Base-by-base conservation (phyloP, 2,113 vertebrate species). In the Vimba vimba region DNA sequence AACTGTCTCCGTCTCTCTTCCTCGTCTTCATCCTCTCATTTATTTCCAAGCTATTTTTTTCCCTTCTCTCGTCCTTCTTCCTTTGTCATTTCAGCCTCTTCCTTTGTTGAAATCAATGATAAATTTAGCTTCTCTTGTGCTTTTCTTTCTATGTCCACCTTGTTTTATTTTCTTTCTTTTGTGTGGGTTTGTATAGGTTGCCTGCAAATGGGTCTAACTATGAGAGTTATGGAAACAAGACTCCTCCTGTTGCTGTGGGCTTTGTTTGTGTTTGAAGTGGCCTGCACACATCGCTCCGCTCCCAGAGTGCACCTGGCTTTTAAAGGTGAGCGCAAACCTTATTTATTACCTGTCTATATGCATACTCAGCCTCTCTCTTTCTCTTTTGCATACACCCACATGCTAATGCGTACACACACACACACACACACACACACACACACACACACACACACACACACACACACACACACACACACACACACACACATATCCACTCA, bases 231-330 rank as follows among this genome's bases (percentile, higher is more conserved):
- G 90, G 90, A 91, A 90, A 88, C 89, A 85, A 90, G 85, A 36
- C 90, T 94, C 84, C 91, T 95, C 86, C 91, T 95, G 88, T 90
- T 94, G 88, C 92, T 95, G 89, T 90, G 94, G 90, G 92, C 91
- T 88, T 52, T 93, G 1, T 94, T 93, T 91, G 91, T 95, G 91
- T 93, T 90, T 76, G 82, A 88, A 89, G 89, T 90, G 90, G 90
- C 59, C 57, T 91, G 90, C 88, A 88, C 93, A 91, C 94, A 93
- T 87, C 93, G 92, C 87, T 91, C 93, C 7, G 89, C 94, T 43
- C 94, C 95, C 7, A 88, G 95, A 91, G 94, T 95, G 84, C 94
- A 89, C 85, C 94, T 95, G 90, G 91, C 94, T 82, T 95, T 94
- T 91, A 95, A 95, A 95, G 95, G 94, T 95, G 92, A 93, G 81